These are phyloP conservation scores for Drymodes brunneopygia DNA, from an alignment of 2,113 vertebrate genomes.

Conservation along the genomic window DNA sequence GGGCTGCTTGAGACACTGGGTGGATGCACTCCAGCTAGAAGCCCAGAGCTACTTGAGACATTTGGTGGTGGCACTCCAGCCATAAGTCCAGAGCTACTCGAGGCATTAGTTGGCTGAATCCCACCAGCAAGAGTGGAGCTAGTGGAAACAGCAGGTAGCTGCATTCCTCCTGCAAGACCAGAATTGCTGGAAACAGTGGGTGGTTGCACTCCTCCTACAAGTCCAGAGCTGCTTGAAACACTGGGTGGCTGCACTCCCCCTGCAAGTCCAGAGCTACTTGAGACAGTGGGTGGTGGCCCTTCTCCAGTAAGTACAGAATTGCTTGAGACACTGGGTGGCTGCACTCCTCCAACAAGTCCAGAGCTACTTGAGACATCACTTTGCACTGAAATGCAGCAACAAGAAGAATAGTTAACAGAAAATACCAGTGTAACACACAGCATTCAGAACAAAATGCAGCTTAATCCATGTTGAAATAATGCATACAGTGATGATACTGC, in stretches of 20 bases:
- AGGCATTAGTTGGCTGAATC: slow-evolving; percentile 63
- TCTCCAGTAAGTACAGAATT: slow-evolving; percentile 70
- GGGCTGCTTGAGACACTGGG: slow-evolving; percentile 71
- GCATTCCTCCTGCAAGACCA: slow-evolving; percentile 73
- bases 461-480: neutral
- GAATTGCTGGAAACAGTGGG: slow-evolving; percentile 72
- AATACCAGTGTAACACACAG: neutral
- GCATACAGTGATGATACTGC: neutral
- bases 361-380: slow-evolving; percentile 78
- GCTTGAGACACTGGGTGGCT: slow-evolving; percentile 73
- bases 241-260: slow-evolving; percentile 81
- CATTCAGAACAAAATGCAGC: neutral
- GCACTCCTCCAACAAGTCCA: slow-evolving; percentile 85
- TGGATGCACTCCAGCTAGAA: slow-evolving; percentile 70
- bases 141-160: slow-evolving; percentile 65
- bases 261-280: slow-evolving; percentile 78
- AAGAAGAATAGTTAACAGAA: slow-evolving; percentile 10
- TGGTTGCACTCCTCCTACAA: slow-evolving; percentile 65
- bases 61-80: slow-evolving; percentile 82
- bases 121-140: slow-evolving; percentile 69
- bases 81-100: slow-evolving; percentile 76
- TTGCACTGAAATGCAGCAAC: slow-evolving; percentile 77
- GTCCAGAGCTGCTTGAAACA: slow-evolving; percentile 66
- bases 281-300: slow-evolving; percentile 63
- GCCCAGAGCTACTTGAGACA: slow-evolving; percentile 69